phyloP scores from a whole-genome alignment of 2,797 vertebrate species.

The Hafferia zeledoni region DNA sequence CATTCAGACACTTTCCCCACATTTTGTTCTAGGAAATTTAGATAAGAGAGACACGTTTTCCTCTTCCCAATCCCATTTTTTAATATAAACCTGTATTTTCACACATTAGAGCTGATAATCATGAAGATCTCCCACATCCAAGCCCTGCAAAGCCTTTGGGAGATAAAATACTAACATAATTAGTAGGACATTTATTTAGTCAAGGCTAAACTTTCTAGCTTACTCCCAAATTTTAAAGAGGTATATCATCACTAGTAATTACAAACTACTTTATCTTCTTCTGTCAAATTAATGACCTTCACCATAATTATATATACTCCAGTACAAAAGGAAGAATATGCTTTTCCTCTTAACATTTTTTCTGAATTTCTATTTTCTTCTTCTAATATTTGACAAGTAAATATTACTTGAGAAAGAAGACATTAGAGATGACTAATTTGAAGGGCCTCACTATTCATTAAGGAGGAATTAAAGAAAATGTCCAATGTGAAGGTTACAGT shows the following conservation, averaged over 20 bases:
- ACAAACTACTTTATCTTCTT: neutral
- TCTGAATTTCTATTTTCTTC: neutral
- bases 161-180: neutral
- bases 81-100: neutral
- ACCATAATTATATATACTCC: neutral
- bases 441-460: neutral
- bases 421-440: neutral
- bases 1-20: fast-evolving
- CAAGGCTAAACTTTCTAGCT: neutral
- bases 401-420: neutral
- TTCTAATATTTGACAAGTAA: neutral
- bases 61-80: neutral
- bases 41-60: neutral
- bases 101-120: neutral
- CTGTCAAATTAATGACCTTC: neutral
- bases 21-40: neutral
- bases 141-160: neutral
- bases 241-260: neutral
- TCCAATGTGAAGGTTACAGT: neutral
- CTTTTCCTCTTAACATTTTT: neutral
- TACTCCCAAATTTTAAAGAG: neutral
- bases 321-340: neutral
- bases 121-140: neutral
- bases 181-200: neutral
- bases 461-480: too few relatives aligned